Evolutionary conservation across 1,140 invertebrate species (phyloP).

Genomic region (Drosophila grimshawi): DNA sequence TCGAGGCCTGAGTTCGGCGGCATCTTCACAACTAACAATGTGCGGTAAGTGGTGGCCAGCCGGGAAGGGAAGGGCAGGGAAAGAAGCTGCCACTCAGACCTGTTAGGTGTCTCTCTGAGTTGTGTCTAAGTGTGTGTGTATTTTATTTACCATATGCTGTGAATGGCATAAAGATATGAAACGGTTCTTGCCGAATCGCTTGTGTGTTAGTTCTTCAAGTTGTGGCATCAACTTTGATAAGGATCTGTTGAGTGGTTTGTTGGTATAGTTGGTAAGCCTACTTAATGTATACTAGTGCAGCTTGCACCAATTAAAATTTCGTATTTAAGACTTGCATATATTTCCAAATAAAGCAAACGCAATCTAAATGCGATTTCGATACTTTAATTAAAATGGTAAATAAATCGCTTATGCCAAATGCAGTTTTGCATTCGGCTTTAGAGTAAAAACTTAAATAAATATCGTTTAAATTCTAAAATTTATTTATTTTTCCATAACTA

Average conservation of each 20-base stretch:
- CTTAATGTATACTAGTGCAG: not conserved
- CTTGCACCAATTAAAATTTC: not conserved
- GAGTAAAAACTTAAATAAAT: too few species aligned
- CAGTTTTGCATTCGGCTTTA: too few species aligned
- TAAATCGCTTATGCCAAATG: too few species aligned
- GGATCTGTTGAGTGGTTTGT: constrained; percentile 24
- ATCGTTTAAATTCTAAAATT: too few species aligned
- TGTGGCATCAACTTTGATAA: constrained; percentile 18
- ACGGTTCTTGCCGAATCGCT: constrained; percentile 24
- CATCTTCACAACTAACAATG: constrained; percentile 70
- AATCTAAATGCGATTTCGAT: too few species aligned
- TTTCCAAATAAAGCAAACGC: too few species aligned
- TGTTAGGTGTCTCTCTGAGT: constrained; percentile 54
- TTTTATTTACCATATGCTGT: constrained; percentile 71
- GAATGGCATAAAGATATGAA: constrained; percentile 50
- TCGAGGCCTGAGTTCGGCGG: constrained; percentile 47
- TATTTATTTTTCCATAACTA: too few species aligned
- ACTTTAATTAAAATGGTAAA: too few species aligned
- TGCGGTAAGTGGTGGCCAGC: constrained; percentile 38
- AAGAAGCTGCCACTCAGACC: constrained; percentile 48
- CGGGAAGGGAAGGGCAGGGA: not conserved
- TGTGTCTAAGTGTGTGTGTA: constrained; percentile 7
- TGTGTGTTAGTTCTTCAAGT: constrained; percentile 29
- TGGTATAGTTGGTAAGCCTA: not conserved
- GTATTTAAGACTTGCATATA: not conserved